Evolutionary conservation across 2,888 invertebrate species (phyloP).

Genomic region (Philopedon plagiatum): DNA sequence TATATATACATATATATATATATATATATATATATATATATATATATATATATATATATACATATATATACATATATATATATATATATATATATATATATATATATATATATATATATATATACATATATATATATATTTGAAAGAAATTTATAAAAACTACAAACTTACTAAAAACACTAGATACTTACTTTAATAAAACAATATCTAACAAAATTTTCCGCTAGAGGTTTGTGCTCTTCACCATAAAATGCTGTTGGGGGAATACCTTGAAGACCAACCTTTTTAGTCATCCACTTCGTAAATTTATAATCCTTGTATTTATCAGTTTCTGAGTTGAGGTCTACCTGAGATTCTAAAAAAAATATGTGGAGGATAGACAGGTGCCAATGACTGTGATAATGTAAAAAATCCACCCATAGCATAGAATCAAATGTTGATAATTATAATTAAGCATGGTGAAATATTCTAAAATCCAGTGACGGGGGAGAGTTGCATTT

Average conservation of each 20-base stretch:
- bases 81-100: too few species aligned
- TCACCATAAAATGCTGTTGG: slow-evolving; percentile 93
- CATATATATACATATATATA: too few species aligned
- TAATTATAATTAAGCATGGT: too few species aligned
- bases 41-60: too few species aligned
- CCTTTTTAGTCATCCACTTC: slow-evolving; percentile 95
- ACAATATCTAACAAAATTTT: slow-evolving; percentile 92
- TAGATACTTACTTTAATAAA: slow-evolving; percentile 85
- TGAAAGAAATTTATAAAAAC: too few species aligned
- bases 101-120: not conserved
- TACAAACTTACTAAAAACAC: not conserved
- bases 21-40: too few species aligned
- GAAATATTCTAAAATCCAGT: too few species aligned
- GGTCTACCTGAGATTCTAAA: slow-evolving; percentile 77
- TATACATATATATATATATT: not conserved
- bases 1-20: too few species aligned
- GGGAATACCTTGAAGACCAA: slow-evolving; percentile 94
- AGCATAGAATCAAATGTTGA: too few species aligned
- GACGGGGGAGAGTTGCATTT: too few species aligned
- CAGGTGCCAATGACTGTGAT: too few species aligned
- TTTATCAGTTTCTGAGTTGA: slow-evolving; percentile 79
- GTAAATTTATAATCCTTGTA: slow-evolving; percentile 93
- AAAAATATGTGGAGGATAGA: slow-evolving; percentile 26
- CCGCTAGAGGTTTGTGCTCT: slow-evolving; percentile 84
- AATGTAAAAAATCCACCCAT: too few species aligned